These are phyloP conservation scores for Nomada goodeniana DNA, from an alignment of 2,888 invertebrate species.

Conservation along the genomic window DNA sequence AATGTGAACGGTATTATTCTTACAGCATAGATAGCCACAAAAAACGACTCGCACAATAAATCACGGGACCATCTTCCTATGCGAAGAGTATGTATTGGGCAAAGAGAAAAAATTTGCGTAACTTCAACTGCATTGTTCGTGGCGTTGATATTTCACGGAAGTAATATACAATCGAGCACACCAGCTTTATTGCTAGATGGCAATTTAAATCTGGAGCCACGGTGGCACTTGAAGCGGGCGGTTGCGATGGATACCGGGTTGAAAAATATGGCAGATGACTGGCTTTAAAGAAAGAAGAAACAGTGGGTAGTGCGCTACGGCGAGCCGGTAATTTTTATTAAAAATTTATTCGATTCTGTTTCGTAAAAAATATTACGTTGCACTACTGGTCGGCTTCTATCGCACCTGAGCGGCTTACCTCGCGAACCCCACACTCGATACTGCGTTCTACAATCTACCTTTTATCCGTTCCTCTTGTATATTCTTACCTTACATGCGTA, in stretches of 20 bases:
- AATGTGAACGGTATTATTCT: neutral
- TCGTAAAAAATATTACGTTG: conserved; percentile 73
- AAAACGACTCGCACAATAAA: neutral
- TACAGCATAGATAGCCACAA: neutral
- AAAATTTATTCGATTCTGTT: conserved; percentile 77
- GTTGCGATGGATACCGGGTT: conserved; percentile 46
- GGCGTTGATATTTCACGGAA: conserved; percentile 42
- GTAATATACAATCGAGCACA: conserved; percentile 54
- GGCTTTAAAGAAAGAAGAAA: conserved; percentile 56
- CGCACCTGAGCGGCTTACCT: conserved; percentile 68
- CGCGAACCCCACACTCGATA: conserved; percentile 40
- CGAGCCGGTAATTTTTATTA: conserved; percentile 78
- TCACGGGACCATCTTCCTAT: neutral
- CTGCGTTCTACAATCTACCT: conserved; percentile 42
- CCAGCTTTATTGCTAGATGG: conserved; percentile 45
- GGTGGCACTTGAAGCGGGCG: conserved; percentile 37
- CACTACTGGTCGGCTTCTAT: conserved; percentile 66
- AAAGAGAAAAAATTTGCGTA: conserved; percentile 11
- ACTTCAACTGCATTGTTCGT: conserved; percentile 30
- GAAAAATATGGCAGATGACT: conserved; percentile 57
- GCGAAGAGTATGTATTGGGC: neutral
- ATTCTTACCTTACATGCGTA: conserved; percentile 49
- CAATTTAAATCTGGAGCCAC: too few species aligned
- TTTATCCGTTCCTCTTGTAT: conserved; percentile 42
- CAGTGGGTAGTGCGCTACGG: conserved; percentile 66